A percentile compares a stretch with the other conserved stretches of the same genome.
Evolutionary conservation across 2,888 invertebrate species (phyloP).

Genomic region (Endotricha flammealis): DNA sequence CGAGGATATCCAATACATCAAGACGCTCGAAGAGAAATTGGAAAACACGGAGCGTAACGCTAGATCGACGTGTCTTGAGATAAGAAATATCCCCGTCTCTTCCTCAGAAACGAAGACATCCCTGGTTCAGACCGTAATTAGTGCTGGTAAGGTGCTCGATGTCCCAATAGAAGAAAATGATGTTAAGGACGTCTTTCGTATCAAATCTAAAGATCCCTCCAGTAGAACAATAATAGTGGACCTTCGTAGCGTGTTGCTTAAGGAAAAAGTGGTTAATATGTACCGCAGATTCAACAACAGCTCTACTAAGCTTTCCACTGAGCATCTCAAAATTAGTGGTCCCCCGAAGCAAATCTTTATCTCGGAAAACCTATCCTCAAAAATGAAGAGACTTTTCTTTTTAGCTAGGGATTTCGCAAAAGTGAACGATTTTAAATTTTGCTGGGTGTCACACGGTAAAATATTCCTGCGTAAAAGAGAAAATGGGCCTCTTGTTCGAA

Average conservation of each 20-base stretch:
- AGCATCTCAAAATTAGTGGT: constrained; percentile 7
- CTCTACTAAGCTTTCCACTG: constrained; percentile 9
- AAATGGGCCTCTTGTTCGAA: background rate
- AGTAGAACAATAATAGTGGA: constrained; percentile 12
- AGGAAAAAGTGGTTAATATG: constrained; percentile 8
- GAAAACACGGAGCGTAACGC: constrained; percentile 3
- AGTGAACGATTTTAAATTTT: constrained; percentile 10
- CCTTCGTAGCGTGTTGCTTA: constrained; percentile 9
- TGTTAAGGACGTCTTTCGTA: constrained; percentile 11
- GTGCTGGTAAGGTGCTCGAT: background rate
- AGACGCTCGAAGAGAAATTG: constrained; percentile 8
- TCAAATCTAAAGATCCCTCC: constrained; percentile 2
- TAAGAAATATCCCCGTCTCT: constrained; percentile 10
- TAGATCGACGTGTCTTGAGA: constrained; percentile 12
- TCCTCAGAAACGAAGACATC: constrained; percentile 6
- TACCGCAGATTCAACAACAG: constrained; percentile 8
- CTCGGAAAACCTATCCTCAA: too few species aligned
- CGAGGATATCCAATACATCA: background rate
- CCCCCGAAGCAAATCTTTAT: constrained; percentile 8
- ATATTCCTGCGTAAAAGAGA: constrained; percentile 8
- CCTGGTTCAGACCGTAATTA: constrained; percentile 5
- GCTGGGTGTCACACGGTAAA: constrained; percentile 11
- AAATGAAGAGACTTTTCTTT: constrained; percentile 12
- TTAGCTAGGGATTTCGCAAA: constrained; percentile 10
- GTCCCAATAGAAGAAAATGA: constrained; percentile 2